Evolutionary conservation across 1,140 invertebrate species (phyloP).

Genomic region (Carcinoscorpius rotundicauda): DNA sequence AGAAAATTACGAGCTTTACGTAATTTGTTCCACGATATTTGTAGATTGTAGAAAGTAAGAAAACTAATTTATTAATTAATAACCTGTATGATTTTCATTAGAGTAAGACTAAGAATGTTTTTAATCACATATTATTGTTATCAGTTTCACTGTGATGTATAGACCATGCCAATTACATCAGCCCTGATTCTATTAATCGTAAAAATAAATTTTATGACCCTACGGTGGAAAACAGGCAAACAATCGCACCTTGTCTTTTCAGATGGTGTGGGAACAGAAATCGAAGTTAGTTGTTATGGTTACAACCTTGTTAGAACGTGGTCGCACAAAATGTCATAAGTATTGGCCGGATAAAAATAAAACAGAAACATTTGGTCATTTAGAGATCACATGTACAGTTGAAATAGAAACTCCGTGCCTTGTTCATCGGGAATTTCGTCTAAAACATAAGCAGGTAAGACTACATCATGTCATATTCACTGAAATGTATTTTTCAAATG

Average conservation of each 20-base stretch:
- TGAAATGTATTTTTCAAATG: not conserved
- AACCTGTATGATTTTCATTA: too few relatives aligned
- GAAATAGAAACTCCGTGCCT: conserved; percentile 68
- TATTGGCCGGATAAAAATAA: conserved; percentile 88
- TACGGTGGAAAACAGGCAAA: too few relatives aligned
- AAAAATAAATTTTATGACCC: too few relatives aligned
- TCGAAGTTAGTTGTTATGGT: conserved; percentile 88
- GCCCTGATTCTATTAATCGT: too few relatives aligned
- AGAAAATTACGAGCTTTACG: too few relatives aligned
- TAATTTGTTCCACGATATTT: too few relatives aligned
- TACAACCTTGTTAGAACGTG: conserved; percentile 84
- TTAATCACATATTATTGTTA: too few relatives aligned
- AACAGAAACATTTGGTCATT: conserved; percentile 49
- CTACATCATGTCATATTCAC: not conserved
- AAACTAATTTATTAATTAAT: too few relatives aligned
- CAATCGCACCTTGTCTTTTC: not conserved
- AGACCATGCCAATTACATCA: too few relatives aligned
- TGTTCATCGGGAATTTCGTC: conserved; percentile 74
- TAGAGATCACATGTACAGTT: conserved; percentile 57
- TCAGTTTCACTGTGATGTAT: too few relatives aligned
- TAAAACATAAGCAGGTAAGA: conserved; percentile 60
- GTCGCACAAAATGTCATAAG: conserved; percentile 89
- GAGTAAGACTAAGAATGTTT: too few relatives aligned
- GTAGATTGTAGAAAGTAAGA: too few relatives aligned
- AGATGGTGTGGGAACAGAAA: conserved; percentile 65